Evolutionary conservation across 2,113 vertebrate species (phyloP).

Genomic region (Dendrocopos noguchii): DNA sequence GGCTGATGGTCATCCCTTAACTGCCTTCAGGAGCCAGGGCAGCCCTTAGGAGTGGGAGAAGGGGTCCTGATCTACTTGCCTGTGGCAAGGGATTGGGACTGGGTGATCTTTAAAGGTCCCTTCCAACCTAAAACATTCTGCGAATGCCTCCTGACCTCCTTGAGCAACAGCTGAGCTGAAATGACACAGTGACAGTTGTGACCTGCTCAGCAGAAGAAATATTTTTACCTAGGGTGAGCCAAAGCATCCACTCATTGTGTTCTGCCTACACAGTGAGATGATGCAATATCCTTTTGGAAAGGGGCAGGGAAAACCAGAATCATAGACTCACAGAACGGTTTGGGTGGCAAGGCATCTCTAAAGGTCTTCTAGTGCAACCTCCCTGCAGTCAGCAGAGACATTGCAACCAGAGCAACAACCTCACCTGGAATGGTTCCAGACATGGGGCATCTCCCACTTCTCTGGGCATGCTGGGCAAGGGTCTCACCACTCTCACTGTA

Average conservation of each 20-base stretch:
- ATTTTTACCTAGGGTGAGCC: neutral
- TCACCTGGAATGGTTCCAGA: neutral
- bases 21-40: neutral
- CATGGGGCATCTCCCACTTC: neutral
- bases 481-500: neutral
- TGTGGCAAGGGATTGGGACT: no score
- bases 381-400: neutral
- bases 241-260: neutral
- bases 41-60: neutral
- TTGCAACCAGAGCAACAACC: neutral
- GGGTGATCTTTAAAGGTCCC: no score
- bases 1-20: neutral
- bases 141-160: neutral
- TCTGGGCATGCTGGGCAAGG: neutral
- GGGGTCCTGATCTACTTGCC: fast-evolving
- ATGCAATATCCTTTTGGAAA: neutral
- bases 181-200: no score
- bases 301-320: neutral
- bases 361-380: neutral
- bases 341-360: no score
- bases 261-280: neutral
- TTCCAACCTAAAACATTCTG: no score
- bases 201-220: neutral
- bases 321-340: neutral
- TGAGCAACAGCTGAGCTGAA: fast-evolving